A percentile compares a stretch with the other conserved stretches of the same genome.
These are phyloP conservation scores for Apeira syringaria DNA, from an alignment of 2,888 invertebrate genomes.

Conservation along the genomic window DNA sequence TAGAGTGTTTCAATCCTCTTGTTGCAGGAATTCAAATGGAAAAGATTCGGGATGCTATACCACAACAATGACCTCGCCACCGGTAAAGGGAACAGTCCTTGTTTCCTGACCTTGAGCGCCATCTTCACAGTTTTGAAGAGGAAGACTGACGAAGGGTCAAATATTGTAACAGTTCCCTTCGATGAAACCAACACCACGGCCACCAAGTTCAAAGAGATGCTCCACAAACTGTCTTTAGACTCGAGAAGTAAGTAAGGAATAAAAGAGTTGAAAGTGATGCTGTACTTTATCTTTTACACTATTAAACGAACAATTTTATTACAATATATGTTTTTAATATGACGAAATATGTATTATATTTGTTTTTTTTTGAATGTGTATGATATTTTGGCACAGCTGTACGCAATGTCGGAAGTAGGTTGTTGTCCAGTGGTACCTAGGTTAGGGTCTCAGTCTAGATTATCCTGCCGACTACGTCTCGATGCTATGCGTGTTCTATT, in stretches of 20 bases:
- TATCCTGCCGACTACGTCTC: too few species aligned
- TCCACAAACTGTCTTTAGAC: constrained; percentile 84
- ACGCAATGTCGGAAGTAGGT: too few species aligned
- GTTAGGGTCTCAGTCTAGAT: too few species aligned
- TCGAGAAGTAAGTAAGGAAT: constrained; percentile 87
- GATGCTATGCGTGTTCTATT: too few species aligned
- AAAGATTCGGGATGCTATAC: constrained; percentile 87
- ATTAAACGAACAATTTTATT: too few species aligned
- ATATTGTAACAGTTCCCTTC: constrained; percentile 83
- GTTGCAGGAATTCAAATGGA: constrained; percentile 88
- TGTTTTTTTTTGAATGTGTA: too few species aligned
- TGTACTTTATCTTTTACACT: too few species aligned
- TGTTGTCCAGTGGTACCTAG: too few species aligned
- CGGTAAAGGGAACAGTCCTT: constrained; percentile 89
- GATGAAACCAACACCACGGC: constrained; percentile 84
- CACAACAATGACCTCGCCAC: constrained; percentile 86
- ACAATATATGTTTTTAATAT: too few species aligned
- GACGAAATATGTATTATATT: too few species aligned
- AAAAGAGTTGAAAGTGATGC: constrained; percentile 14
- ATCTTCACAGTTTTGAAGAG: constrained; percentile 80
- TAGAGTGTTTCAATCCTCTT: constrained; percentile 36
- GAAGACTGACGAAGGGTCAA: constrained; percentile 67
- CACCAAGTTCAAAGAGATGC: constrained; percentile 82
- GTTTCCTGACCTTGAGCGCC: constrained; percentile 89
- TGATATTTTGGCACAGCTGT: too few species aligned